Percentiles rank a stretch among this genome's conserved stretches.
Conservation (phyloP, 2,113 vertebrate species). For the Phaethon lepturus region DNA sequence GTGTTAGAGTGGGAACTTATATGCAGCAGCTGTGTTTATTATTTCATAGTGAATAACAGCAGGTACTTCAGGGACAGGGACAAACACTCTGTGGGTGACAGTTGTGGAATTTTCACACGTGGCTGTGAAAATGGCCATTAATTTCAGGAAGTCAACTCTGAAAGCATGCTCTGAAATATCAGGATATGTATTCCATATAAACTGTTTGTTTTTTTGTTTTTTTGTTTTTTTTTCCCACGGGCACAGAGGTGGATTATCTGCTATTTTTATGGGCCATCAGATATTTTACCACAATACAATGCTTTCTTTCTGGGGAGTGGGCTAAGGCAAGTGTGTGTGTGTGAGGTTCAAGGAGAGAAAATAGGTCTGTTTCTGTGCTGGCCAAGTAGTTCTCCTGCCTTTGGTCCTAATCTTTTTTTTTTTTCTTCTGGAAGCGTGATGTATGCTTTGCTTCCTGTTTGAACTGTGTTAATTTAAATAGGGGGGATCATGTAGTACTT, state of each 20-base stretch:
- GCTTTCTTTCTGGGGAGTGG: background rate
- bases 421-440: background rate
- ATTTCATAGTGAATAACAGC: background rate
- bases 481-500: background rate
- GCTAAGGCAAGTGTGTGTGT: background rate
- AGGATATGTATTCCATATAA: background rate
- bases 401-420: background rate
- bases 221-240: rapidly evolving
- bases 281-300: background rate
- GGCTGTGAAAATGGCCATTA: background rate
- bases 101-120: rapidly evolving
- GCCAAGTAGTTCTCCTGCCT: background rate
- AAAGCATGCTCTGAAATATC: background rate
- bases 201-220: too few relatives aligned
- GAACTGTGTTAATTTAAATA: background rate
- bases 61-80: background rate
- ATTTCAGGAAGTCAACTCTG: background rate
- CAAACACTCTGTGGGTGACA: background rate
- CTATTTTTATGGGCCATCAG: background rate
- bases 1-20: background rate
- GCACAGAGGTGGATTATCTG: background rate
- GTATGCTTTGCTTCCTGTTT: background rate
- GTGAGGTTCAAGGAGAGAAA: background rate
- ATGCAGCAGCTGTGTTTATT: background rate
- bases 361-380: background rate